Conservation (phyloP, 2,888 invertebrate genomes). For the Lasioglossum lativentre region DNA sequence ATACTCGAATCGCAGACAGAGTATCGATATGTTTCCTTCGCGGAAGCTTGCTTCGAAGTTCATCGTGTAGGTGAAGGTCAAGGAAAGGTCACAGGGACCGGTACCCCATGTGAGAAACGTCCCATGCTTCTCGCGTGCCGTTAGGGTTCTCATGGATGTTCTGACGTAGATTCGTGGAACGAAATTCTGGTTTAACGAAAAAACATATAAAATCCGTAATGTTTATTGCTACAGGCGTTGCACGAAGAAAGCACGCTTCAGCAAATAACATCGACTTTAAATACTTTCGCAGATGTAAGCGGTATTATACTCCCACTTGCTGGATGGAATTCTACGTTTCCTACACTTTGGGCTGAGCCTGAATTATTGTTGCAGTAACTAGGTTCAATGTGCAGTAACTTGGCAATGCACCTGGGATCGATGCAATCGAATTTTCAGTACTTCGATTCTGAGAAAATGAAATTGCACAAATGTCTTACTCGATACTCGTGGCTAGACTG, state of each 20-base stretch:
- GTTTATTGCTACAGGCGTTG: slow-evolving; percentile 1
- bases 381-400: neutral
- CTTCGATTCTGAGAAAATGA: neutral
- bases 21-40: slow-evolving; percentile 58
- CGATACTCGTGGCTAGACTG: neutral
- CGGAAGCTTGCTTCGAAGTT: slow-evolving; percentile 60
- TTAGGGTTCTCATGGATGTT: neutral
- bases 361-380: neutral
- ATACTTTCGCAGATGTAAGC: neutral
- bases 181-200: neutral
- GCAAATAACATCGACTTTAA: neutral
- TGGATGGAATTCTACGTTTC: neutral
- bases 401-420: neutral
- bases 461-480: neutral
- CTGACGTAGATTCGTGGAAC: neutral
- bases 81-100: slow-evolving; percentile 62
- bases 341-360: neutral
- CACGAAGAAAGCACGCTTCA: neutral
- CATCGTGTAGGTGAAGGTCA: slow-evolving; percentile 66
- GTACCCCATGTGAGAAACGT: slow-evolving; percentile 37
- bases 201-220: neutral
- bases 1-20: slow-evolving; percentile 8
- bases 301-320: neutral
- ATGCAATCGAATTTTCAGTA: neutral
- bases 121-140: neutral